Evolutionary conservation across 1,140 invertebrate species (phyloP).

Genomic region (Fopius arisanus): DNA sequence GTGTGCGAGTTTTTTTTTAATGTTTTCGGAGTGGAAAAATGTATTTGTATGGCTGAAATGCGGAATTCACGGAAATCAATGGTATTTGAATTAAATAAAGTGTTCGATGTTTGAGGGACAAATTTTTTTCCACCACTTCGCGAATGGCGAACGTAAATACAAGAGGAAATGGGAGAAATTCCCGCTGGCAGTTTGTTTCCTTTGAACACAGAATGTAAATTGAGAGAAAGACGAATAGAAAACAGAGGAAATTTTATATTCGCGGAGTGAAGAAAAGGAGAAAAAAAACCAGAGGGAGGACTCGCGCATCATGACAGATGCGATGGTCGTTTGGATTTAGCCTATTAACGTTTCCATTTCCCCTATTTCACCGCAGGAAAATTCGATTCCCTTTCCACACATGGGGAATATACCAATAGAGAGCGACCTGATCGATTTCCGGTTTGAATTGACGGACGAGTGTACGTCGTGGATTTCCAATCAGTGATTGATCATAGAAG

Average conservation of each 20-base stretch:
- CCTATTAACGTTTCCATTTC: not conserved
- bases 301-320: not conserved
- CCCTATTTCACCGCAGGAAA: not conserved
- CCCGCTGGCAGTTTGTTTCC: not conserved
- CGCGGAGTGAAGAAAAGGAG: not conserved
- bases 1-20: too few relatives aligned
- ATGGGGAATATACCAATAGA: not conserved
- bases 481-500: not conserved
- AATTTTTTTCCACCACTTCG: not conserved
- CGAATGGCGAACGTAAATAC: not conserved
- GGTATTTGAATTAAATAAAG: not conserved
- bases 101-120: not conserved
- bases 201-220: conserved; percentile 3
- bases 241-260: not conserved
- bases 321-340: not conserved
- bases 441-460: conserved; percentile 1
- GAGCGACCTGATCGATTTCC: not conserved
- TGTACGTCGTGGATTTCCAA: not conserved
- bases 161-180: not conserved
- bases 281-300: not conserved
- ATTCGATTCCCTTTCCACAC: not conserved
- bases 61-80: not conserved
- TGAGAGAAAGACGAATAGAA: not conserved
- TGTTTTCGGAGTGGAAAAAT: not conserved
- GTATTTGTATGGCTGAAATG: not conserved